Evolutionary conservation across 2,888 invertebrate genomes (phyloP), one percentile per base, ranked within the genome.

Genomic region (Mayetiola destructor): DNA sequence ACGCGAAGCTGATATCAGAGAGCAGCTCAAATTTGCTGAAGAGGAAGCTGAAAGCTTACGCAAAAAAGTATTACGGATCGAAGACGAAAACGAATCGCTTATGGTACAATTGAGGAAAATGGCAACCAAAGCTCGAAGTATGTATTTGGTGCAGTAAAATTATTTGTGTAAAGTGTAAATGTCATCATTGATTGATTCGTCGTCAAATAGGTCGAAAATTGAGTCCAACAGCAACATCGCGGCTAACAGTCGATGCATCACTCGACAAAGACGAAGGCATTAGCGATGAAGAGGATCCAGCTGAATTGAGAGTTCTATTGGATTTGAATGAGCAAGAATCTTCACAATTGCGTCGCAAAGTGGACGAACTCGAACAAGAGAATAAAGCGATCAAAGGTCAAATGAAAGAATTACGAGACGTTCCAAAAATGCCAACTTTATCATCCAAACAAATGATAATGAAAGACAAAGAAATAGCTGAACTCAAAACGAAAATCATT

Each of bases 61-160:
- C 75, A 88, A 87, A 79, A 90, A 89, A 77, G 81, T 91, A 69
- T 82, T 87, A 69, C 84, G 93, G 68, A 82, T 94, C 71, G 95
- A 96, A 76, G 92, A 93, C 73, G 95, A 96, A 79, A 95, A 95
- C 79, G 95, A 96, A 75, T 89, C 89, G 65, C 80, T 94, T 75
- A 84, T 89, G 75, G 81, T 89, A 77, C 94, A 94, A 80, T 81
- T 95, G 76, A 89, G 92, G 81, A 93, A 93, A 83, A 86, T 94
- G 85, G 89, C 91, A 77, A 82, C 84, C 73, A 83, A 85, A 76
- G 82, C 85, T 76, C 80, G 81, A 81, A 82, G 84, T 85, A 84
- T 75, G 82, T 80, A 72, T 59, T 35, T n/a, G n/a, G n/a, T n/a
- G n/a, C 5, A 14, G 8, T 14, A 37, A 14, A 9, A 37, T n/a